Evolutionary conservation across 2,888 invertebrate species (phyloP), one percentile per base, ranked within the genome.

Genomic region (Aphidius colemani): DNA sequence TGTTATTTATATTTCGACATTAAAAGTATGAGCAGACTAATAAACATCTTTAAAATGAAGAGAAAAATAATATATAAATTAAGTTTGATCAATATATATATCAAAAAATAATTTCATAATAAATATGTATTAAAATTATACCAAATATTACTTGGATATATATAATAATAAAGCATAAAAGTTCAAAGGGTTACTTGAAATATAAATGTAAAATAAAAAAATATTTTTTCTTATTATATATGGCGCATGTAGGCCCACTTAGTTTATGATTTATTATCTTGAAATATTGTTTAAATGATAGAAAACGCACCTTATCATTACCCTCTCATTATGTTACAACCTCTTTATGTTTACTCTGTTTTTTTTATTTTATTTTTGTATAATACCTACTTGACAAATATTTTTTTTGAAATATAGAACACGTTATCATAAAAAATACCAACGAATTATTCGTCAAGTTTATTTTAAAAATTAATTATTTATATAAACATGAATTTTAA

Each of bases 231-330:
- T 30, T 5, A 5, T 30, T 30, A 30, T 30, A n/a, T 18, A 30
- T 30, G 3, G 30, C 30, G 30, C 30, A 30, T 30, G 30, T 30
- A 30, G 5, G 5, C 61, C 78, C 78, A 79, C 78, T 81, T 79
- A 78, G 66, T 72, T 67, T 69, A 68, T 81, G 80, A 81, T 81
- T 82, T 82, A 82, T 81, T 75, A 75, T 18, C 74, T 71, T 75
- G 74, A 78, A 78, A 80, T 57, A 57, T 81, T 78, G 80, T 80
- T 79, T 75, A 78, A 82, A 82, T 80, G 80, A 78, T 80, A 81
- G 79, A 68, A 80, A 81, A 78, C 76, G 30, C 30, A 79, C 79
- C 74, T 75, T 81, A 78, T 81, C 75, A 81, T 81, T 81, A 82
- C 78, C 77, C 71, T 74, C 66, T 67, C 56, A 59, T 55, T 53